A percentile compares a stretch with the other conserved stretches of the same genome.
Conservation (phyloP, 2,797 vertebrate species). For the Fistularia tabacaria region DNA sequence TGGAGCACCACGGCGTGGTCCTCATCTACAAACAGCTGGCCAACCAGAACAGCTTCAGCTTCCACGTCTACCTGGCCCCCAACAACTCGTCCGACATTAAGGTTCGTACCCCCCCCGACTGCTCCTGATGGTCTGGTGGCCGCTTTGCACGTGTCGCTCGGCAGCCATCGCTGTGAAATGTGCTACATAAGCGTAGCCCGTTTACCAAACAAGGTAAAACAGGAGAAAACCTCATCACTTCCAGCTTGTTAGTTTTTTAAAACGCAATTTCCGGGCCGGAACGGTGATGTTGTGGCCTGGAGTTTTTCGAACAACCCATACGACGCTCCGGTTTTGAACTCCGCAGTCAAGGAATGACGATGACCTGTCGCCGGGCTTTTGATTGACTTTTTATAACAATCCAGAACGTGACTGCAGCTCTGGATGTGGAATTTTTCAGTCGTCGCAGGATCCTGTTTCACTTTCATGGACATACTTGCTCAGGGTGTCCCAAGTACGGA, state of each 20-base stretch:
- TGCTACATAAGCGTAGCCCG: too few relatives aligned
- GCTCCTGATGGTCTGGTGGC: too few relatives aligned
- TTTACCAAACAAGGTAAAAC: too few relatives aligned
- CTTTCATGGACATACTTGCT: slow-evolving; percentile 2
- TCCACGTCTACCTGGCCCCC: slow-evolving; percentile 82
- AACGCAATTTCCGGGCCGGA: too few relatives aligned
- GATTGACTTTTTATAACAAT: slow-evolving; percentile 3
- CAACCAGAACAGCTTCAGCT: slow-evolving; percentile 66
- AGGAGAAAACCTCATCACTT: too few relatives aligned
- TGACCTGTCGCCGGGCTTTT: background rate
- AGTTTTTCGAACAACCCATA: too few relatives aligned
- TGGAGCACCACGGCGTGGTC: slow-evolving; percentile 81
- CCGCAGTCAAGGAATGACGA: too few relatives aligned
- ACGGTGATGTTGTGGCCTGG: too few relatives aligned
- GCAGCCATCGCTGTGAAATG: too few relatives aligned
- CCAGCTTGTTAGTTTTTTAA: too few relatives aligned
- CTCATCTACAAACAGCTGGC: slow-evolving; percentile 82
- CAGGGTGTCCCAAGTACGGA: background rate
- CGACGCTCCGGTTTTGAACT: too few relatives aligned
- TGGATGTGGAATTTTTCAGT: slow-evolving; percentile 18
- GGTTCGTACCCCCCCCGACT: slow-evolving; percentile 63
- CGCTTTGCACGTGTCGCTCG: too few relatives aligned
- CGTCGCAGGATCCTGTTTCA: slow-evolving; percentile 31
- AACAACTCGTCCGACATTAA: slow-evolving; percentile 86
- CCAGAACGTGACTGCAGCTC: background rate